Percentiles rank a stretch among this genome's conserved stretches.
These are phyloP conservation scores for Eulemur rufifrons DNA, from an alignment of 2,113 vertebrate genomes.

Conservation along the genomic window DNA sequence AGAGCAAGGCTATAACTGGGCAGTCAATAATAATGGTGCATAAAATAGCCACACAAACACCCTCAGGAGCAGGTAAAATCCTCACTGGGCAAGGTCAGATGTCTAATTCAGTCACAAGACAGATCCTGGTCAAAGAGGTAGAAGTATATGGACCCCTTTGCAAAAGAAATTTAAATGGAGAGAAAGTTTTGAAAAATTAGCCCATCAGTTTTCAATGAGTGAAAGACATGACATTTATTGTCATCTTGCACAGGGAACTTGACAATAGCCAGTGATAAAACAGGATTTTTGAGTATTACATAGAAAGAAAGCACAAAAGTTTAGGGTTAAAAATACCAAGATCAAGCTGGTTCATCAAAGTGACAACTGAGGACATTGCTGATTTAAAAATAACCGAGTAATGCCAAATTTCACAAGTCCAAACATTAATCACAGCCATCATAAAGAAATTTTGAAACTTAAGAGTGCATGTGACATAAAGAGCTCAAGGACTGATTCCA, in stretches of 20 bases:
- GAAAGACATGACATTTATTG: background rate
- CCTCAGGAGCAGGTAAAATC: background rate
- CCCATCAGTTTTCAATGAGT: background rate
- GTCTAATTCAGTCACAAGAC: background rate
- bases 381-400: slow-evolving; percentile 13
- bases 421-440: background rate
- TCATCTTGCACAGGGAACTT: background rate
- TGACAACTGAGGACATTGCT: background rate
- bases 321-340: slow-evolving; percentile 47
- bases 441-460: background rate
- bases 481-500: background rate
- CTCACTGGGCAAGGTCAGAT: background rate
- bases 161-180: background rate
- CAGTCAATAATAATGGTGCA: background rate
- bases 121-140: background rate
- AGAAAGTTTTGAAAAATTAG: background rate
- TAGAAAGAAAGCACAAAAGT: slow-evolving; percentile 5
- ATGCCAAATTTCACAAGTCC: background rate
- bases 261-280: slow-evolving; percentile 19
- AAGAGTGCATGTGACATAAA: background rate
- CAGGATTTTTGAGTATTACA: background rate
- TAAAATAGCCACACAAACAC: background rate
- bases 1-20: background rate
- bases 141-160: background rate
- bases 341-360: slow-evolving; percentile 16